A percentile compares a stretch with the other conserved stretches of the same genome.
These are phyloP conservation scores for Trisateles emortualis DNA, from an alignment of 2,888 invertebrate species.

Conservation along the genomic window DNA sequence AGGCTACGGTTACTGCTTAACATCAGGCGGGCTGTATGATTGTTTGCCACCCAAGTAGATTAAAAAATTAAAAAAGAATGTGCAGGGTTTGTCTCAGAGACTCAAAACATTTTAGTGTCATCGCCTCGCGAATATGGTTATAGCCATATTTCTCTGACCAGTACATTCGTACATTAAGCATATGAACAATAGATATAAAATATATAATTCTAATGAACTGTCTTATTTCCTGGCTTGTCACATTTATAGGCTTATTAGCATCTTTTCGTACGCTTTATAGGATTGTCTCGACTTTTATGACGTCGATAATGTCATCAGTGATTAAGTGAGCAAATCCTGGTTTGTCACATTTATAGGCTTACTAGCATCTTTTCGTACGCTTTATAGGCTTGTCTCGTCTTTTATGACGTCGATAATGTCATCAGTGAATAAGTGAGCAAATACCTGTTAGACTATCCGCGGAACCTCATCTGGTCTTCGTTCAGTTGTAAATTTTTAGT, in stretches of 20 bases:
- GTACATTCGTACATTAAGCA: slow-evolving; percentile 25
- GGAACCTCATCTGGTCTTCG: slow-evolving; percentile 27
- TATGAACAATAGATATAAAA: slow-evolving; percentile 32
- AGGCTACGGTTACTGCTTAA: no score
- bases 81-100: slow-evolving; percentile 20
- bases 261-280: slow-evolving; percentile 18
- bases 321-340: slow-evolving; percentile 29
- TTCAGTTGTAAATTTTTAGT: slow-evolving; percentile 28
- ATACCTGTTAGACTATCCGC: slow-evolving; percentile 19
- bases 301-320: slow-evolving; percentile 19
- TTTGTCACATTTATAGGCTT: slow-evolving; percentile 13
- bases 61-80: no score
- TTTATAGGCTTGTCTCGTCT: slow-evolving; percentile 19
- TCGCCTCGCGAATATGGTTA: slow-evolving; percentile 8
- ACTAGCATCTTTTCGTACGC: slow-evolving; percentile 16
- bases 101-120: slow-evolving; percentile 21
- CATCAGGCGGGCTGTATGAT: no score
- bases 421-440: slow-evolving; percentile 28
- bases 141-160: slow-evolving; percentile 18
- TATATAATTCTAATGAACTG: slow-evolving; percentile 34
- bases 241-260: slow-evolving; percentile 10
- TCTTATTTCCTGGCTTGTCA: slow-evolving; percentile 20
- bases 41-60: no score
- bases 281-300: slow-evolving; percentile 17
- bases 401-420: slow-evolving; percentile 17